These are phyloP conservation scores for Apocrypta bakeri DNA, from an alignment of 1,140 invertebrate species.

Conservation along the genomic window DNA sequence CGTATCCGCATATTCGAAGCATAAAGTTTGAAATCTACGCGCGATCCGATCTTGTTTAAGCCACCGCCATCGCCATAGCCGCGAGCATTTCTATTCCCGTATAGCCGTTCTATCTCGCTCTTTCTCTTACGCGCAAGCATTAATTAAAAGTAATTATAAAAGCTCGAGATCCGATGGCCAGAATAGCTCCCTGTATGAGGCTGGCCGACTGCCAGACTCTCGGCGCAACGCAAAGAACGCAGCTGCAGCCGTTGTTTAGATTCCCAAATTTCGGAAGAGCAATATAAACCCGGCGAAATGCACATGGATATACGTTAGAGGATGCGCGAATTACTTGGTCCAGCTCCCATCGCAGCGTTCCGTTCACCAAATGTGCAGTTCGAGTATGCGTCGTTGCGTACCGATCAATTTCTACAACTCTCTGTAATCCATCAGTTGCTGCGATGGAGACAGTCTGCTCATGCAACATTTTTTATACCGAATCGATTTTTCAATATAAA, in stretches of 20 bases:
- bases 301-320: background rate
- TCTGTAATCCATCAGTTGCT: too few species aligned
- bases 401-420: too few species aligned
- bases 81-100: conserved; percentile 22
- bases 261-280: conserved; percentile 44
- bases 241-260: conserved; percentile 48
- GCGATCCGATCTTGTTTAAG: conserved; percentile 7
- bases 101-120: background rate
- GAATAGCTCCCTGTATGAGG: background rate
- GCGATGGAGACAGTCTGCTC: too few species aligned
- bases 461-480: too few species aligned
- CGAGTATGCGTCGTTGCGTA: too few species aligned
- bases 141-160: conserved; percentile 41
- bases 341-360: too few species aligned
- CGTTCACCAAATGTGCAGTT: too few species aligned
- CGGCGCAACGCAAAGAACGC: background rate
- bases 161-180: background rate
- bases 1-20: background rate
- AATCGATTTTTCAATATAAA: too few species aligned
- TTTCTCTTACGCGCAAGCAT: background rate
- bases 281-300: background rate
- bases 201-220: conserved; percentile 16
- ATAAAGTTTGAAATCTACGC: background rate
- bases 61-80: background rate
- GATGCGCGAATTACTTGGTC: background rate